These are phyloP conservation scores for Tachysurus vachellii DNA, from an alignment of 2,113 vertebrate genomes.

Conservation along the genomic window DNA sequence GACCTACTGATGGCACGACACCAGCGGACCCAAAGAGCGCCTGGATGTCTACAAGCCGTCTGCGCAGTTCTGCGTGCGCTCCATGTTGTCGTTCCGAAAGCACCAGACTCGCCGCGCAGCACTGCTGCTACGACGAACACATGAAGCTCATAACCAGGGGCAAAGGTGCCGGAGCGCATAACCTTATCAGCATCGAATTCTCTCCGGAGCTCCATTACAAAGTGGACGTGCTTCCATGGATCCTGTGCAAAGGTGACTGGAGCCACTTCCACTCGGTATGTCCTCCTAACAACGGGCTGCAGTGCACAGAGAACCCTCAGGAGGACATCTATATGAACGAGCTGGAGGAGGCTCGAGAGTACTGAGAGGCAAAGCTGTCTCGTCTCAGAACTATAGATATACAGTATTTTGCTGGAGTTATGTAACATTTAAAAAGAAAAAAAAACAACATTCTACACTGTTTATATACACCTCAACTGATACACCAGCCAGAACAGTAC, in stretches of 20 bases:
- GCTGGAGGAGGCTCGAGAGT: conserved; percentile 83
- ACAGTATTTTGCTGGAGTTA: not conserved
- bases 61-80: conserved; percentile 81
- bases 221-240: conserved; percentile 86
- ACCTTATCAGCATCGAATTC: conserved; percentile 82
- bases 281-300: conserved; percentile 82
- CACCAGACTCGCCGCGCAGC: conserved; percentile 82
- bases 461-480: conserved; percentile 33
- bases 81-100: conserved; percentile 80
- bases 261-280: conserved; percentile 80
- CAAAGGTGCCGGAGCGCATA: conserved; percentile 79
- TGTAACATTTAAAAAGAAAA: not conserved
- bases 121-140: conserved; percentile 84
- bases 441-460: conserved; percentile 19
- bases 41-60: conserved; percentile 87
- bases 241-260: conserved; percentile 90
- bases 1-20: conserved; percentile 82
- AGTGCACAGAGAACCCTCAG: conserved; percentile 74
- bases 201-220: conserved; percentile 85
- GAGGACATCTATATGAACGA: conserved; percentile 80
- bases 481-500: conserved; percentile 28
- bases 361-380: conserved; percentile 63
- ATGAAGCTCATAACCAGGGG: conserved; percentile 83
- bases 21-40: conserved; percentile 81
- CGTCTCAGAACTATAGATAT: not conserved